Evolutionary conservation across 2,797 vertebrate genomes (phyloP), one percentile per base, ranked within the genome.

Genomic region (Rhinatrema bivittatum): DNA sequence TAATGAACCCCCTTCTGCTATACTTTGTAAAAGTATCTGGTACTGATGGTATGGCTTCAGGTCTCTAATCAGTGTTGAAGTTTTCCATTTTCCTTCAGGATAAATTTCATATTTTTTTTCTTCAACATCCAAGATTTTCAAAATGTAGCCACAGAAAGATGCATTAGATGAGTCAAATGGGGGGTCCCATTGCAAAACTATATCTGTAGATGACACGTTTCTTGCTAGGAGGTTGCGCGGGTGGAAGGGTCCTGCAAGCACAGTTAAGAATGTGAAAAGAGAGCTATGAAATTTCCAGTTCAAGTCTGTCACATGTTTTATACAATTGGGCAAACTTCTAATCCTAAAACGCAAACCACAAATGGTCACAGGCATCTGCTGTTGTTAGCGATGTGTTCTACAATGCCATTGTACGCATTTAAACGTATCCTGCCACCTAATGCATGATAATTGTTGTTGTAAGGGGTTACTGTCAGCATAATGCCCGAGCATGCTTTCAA

Each of bases 111-210:
- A 74, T 15, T 45, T 44, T 20, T 59, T 63, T 20, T 60, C 76
- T 46, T 68, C 58, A 3, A 68, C 29, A 48, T 91, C 85, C 57
- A 72, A 39, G 42, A 82, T 74, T 16, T 24, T 78, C 25, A 94
- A 4, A 9, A 85, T 32, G 28, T 85, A 90, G 19, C 68, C 59
- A 63, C 84, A 79, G 30, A 85, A 79, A 30, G 12, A 51, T 32
- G 33, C 37, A 36, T 38, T 33, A n/a, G 55, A 61, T 12, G 48
- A 32, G 34, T 37, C 29, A 11, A 54, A 60, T 12, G 76, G 70
- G 52, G 78, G 44, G 20, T 66, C 51, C 89, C 89, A 94, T 10
- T 56, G 46, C 27, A 94, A 53, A 42, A 43, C 55, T 38, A 92
- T 71, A 61, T 87, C 82, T 62, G 53, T 68, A 43, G 74, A 65